A percentile compares a stretch with the other conserved stretches of the same genome.
phyloP scores from a whole-genome alignment of 2,797 vertebrate species.

The Phylloscopus collybita region DNA sequence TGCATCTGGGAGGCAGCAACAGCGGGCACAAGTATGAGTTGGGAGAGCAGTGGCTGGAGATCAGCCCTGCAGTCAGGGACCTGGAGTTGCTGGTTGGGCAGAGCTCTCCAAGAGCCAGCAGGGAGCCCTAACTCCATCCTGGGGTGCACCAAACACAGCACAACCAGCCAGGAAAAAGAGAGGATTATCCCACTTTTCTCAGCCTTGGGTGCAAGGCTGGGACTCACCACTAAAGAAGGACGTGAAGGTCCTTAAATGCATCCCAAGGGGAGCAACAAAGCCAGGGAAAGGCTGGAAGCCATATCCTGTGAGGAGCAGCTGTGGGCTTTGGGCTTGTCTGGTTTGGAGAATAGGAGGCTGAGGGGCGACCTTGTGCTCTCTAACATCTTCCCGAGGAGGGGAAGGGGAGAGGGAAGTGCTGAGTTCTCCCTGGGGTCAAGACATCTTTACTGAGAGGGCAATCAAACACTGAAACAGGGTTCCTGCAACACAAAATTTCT shows the following conservation, averaged over 20 bases:
- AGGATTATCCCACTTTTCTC: not conserved
- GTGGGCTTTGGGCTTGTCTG: not conserved
- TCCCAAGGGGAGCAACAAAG: not conserved
- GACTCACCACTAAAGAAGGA: not conserved
- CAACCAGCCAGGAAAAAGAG: fast-evolving
- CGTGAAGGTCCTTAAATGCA: not conserved
- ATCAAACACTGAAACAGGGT: not conserved
- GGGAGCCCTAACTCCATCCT: not conserved
- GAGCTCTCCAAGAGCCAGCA: not conserved
- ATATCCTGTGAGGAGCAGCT: not conserved
- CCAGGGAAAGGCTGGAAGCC: not conserved
- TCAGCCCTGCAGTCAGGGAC: not conserved
- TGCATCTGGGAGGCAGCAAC: not conserved
- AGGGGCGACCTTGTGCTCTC: fast-evolving
- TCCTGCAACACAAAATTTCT: not conserved
- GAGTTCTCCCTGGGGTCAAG: not conserved
- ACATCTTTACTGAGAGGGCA: not conserved
- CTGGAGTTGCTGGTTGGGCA: not conserved
- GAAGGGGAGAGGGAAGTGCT: not conserved
- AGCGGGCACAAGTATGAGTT: not conserved
- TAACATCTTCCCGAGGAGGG: not conserved
- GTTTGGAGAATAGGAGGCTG: not conserved
- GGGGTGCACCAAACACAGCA: fast-evolving
- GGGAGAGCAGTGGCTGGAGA: not conserved
- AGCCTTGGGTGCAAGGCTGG: not conserved